Base-by-base conservation (phyloP, 2,113 vertebrate species). In the Talpa occidentalis region DNA sequence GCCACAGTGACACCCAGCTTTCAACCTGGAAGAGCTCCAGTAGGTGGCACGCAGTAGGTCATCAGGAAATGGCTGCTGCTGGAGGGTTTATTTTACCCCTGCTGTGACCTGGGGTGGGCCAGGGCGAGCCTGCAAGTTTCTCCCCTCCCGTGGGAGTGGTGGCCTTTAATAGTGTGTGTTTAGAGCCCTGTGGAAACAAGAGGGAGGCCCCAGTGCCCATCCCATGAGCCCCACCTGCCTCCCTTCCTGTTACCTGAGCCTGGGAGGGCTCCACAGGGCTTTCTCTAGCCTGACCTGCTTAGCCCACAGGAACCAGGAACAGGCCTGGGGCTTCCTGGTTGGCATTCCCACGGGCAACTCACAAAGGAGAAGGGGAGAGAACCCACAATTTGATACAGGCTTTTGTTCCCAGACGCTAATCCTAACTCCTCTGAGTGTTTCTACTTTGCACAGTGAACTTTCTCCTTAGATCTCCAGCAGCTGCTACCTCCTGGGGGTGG, bases 171-270 rank as follows among this genome's bases (percentile, higher is more conserved):
- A 47, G 88, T 79, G 82, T 84, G 54, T 86, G 47, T 91, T 90
- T 59, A 70, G 72, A 82, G 52, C 22, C 56, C 88, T 22, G 28
- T 85, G 85, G 85, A 76, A 89, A 79, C 54, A 28, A 7, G 60
- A 91, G 49, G 81, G 84, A 28, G 88, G 91, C 26, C 26, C 37
- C 47, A 49, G 0, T 22, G 6, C 66, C 14, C 16, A 85, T 73
- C 88, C 66, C 0, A 2, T 19, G 93, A 86, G 78, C 77, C 54
- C 86, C 67, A 66, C 40, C 84, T 47, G 19, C 73, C 70, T 54
- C 35, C 54, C 95, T 96, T 93, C 87, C 95, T 22, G 74, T 92
- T 67, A 95, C 96, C 96, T 83, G 69, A 94, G 93, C 88, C 72
- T 19, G 76, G 72, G 60, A 70, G 66, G 72, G 69, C 35, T 60